These are phyloP conservation scores for Scaptomyza caliginosa DNA, from an alignment of 2,888 invertebrate genomes.

Conservation along the genomic window DNA sequence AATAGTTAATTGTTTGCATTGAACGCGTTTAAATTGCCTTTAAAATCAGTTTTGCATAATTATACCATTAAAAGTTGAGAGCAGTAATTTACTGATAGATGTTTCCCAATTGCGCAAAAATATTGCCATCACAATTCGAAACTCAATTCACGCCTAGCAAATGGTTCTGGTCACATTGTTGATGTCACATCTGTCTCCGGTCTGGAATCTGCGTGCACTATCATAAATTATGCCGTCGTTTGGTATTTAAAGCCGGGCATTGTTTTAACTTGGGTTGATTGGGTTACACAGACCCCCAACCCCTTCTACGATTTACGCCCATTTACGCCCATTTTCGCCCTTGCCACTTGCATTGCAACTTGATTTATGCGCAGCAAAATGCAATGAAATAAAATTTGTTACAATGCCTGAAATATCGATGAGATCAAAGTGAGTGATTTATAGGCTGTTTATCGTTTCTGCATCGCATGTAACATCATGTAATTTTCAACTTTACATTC, in stretches of 20 bases:
- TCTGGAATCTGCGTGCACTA: slow-evolving; percentile 35
- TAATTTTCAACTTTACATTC: slow-evolving; percentile 56
- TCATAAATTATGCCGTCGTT: slow-evolving; percentile 66
- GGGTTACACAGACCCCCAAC: neutral
- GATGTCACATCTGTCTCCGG: slow-evolving; percentile 72
- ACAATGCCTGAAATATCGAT: slow-evolving; percentile 61
- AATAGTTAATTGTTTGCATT: too few species aligned
- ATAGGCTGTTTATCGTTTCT: slow-evolving; percentile 65
- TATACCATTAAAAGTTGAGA: neutral
- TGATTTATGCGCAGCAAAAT: slow-evolving; percentile 67
- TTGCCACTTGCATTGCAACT: slow-evolving; percentile 24
- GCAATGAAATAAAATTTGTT: slow-evolving; percentile 71
- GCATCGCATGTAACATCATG: slow-evolving; percentile 50
- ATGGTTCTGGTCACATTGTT: slow-evolving; percentile 44
- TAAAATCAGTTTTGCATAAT: too few species aligned
- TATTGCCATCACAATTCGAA: slow-evolving; percentile 24
- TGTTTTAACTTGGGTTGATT: slow-evolving; percentile 42
- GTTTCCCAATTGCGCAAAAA: slow-evolving; percentile 3
- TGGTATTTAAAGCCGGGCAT: slow-evolving; percentile 66
- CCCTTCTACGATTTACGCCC: slow-evolving; percentile 6
- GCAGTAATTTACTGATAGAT: slow-evolving; percentile 6
- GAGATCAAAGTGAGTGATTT: slow-evolving; percentile 74
- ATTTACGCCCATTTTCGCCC: neutral
- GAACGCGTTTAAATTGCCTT: too few species aligned
- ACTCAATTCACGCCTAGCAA: slow-evolving; percentile 13